Evolutionary conservation across 2,113 vertebrate species (phyloP).

Genomic region (Phycodurus eques): DNA sequence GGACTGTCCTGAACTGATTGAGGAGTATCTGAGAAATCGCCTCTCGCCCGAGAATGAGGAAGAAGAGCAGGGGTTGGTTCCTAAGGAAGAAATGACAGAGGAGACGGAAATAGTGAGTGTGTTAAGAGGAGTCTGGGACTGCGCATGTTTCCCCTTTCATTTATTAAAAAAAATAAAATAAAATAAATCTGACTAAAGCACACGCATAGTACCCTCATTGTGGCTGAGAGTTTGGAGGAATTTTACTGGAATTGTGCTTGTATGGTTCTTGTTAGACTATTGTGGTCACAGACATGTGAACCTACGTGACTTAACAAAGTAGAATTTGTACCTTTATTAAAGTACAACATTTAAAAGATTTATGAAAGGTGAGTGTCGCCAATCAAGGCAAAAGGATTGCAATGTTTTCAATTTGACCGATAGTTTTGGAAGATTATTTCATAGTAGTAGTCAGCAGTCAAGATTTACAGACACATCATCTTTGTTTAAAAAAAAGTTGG

Average conservation of each 20-base stretch:
- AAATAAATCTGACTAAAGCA: conserved; percentile 9
- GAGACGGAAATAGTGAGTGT: conserved; percentile 72
- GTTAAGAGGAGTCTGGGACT: not conserved
- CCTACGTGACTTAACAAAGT: not conserved
- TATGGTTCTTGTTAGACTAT: not conserved
- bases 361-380: no score
- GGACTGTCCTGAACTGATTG: conserved; percentile 96
- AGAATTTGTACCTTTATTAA: not conserved
- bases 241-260: not conserved
- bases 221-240: not conserved
- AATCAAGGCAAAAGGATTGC: not conserved
- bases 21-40: conserved; percentile 90
- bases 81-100: conserved; percentile 70
- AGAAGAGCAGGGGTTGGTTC: conserved; percentile 43
- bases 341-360: not conserved
- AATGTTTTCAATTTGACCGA: not conserved
- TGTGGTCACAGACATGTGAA: not conserved
- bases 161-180: conserved; percentile 16
- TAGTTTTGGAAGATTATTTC: not conserved
- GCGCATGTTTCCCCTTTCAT: conserved; percentile 30
- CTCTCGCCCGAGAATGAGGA: conserved; percentile 67
- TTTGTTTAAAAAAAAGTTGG: conserved; percentile 1
- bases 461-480: not conserved
- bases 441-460: not conserved
- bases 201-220: not conserved